Conservation (phyloP, 2,797 vertebrate genomes). For the Alexandromys oeconomus region DNA sequence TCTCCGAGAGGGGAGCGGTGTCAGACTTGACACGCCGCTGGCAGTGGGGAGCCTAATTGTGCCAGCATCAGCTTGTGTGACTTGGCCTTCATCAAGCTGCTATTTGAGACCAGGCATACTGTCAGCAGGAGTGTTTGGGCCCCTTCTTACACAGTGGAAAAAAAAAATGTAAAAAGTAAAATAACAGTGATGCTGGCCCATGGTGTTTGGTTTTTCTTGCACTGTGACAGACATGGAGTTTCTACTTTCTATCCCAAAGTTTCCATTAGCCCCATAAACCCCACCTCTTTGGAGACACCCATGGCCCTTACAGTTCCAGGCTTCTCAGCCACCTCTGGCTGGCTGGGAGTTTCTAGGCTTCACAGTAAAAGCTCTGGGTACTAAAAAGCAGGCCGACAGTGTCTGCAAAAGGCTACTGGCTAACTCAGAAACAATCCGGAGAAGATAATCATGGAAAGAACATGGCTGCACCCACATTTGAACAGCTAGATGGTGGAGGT, state of each 20-base stretch:
- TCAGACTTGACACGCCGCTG: constrained; percentile 57
- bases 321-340: not conserved
- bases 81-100: constrained; percentile 62
- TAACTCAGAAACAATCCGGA: too few species aligned
- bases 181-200: not conserved
- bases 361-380: not conserved
- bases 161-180: not conserved
- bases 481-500: not conserved
- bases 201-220: not conserved
- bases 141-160: not conserved
- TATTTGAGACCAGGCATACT: constrained; percentile 28
- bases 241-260: constrained; percentile 24
- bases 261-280: not conserved
- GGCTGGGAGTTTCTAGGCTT: not conserved
- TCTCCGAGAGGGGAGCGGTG: not conserved
- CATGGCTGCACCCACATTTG: fast-evolving
- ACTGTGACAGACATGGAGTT: not conserved
- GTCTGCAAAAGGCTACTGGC: not conserved
- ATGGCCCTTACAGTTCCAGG: not conserved
- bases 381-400: not conserved
- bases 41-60: constrained; percentile 5
- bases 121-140: not conserved
- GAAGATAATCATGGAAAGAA: too few species aligned
- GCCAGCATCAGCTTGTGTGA: constrained; percentile 48
- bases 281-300: not conserved